Conservation (phyloP, 1,140 invertebrate species). For the Lepeophtheirus salmonis region DNA sequence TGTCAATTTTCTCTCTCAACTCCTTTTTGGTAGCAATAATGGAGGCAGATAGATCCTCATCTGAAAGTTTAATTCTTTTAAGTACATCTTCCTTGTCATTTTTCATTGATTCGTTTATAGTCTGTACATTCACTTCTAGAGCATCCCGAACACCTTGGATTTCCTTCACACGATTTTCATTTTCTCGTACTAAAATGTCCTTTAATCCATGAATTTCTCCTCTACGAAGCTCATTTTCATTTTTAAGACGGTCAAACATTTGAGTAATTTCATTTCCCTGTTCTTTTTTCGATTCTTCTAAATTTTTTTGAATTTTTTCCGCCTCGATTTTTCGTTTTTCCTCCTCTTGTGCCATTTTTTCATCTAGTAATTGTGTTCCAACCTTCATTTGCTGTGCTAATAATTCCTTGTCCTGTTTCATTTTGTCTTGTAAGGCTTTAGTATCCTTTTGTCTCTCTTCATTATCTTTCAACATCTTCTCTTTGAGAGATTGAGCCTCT, state of each 20-base stretch:
- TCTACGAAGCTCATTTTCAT: conserved; percentile 10
- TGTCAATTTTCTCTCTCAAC: conserved; percentile 11
- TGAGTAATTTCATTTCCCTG: conserved; percentile 12
- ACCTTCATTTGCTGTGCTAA: conserved; percentile 1
- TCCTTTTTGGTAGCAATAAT: conserved; percentile 15
- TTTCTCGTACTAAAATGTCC: conserved; percentile 16
- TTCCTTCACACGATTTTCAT: conserved; percentile 13
- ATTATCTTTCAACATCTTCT: conserved; percentile 4
- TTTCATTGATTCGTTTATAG: neutral
- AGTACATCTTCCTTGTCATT: neutral
- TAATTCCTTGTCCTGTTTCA: conserved; percentile 1
- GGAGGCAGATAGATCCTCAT: neutral
- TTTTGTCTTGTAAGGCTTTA: neutral
- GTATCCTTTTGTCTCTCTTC: neutral
- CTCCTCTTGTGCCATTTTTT: conserved; percentile 10
- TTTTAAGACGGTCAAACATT: conserved; percentile 15
- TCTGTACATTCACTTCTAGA: neutral
- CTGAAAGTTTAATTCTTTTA: neutral
- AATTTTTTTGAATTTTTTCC: neutral
- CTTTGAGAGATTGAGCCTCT: conserved; percentile 1
- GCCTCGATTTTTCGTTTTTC: conserved; percentile 8
- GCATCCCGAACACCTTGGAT: neutral
- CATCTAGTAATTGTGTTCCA: conserved; percentile 2
- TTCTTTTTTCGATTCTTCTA: conserved; percentile 5
- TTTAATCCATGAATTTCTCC: conserved; percentile 16